Conservation (phyloP, 2,113 vertebrate species). For the Lampris incognitus region DNA sequence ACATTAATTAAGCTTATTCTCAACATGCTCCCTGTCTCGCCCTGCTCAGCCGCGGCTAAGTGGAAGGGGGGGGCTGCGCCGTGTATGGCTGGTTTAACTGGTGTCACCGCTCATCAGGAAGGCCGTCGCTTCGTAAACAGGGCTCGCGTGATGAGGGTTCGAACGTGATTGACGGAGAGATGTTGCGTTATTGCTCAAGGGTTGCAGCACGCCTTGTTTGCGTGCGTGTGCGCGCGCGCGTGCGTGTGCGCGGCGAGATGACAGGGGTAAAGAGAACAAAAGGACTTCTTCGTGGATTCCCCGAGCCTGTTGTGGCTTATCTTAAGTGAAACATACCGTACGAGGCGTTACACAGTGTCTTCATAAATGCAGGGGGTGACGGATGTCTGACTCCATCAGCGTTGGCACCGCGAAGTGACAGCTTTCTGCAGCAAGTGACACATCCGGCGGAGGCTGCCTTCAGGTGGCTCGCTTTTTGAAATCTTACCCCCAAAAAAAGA, state of each 20-base stretch:
- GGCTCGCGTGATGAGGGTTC: constrained; percentile 32
- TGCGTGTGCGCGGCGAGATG: constrained; percentile 10
- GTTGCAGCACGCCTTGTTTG: too few relatives aligned
- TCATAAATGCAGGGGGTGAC: constrained; percentile 53
- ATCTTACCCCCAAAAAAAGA: too few relatives aligned
- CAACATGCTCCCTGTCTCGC: constrained; percentile 67
- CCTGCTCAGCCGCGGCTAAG: constrained; percentile 57
- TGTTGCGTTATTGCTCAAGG: constrained; percentile 30
- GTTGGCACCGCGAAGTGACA: constrained; percentile 69
- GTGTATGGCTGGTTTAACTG: constrained; percentile 51
- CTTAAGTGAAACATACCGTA: constrained; percentile 58
- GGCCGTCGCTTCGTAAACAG: constrained; percentile 42
- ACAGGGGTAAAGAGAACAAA: constrained; percentile 52
- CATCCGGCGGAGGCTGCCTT: constrained; percentile 77
- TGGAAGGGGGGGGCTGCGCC: constrained; percentile 31
- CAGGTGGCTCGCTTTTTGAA: constrained; percentile 77
- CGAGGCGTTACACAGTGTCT: constrained; percentile 57
- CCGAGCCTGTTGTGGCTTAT: constrained; percentile 42
- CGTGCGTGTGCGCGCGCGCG: too few relatives aligned
- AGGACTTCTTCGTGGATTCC: constrained; percentile 35
- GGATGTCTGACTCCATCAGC: constrained; percentile 74
- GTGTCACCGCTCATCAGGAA: constrained; percentile 31
- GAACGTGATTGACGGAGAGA: constrained; percentile 61
- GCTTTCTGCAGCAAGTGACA: constrained; percentile 74
- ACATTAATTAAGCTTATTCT: constrained; percentile 88